Conservation (phyloP, 2,888 invertebrate species). For the Ommatoiulus sabulosus region DNA sequence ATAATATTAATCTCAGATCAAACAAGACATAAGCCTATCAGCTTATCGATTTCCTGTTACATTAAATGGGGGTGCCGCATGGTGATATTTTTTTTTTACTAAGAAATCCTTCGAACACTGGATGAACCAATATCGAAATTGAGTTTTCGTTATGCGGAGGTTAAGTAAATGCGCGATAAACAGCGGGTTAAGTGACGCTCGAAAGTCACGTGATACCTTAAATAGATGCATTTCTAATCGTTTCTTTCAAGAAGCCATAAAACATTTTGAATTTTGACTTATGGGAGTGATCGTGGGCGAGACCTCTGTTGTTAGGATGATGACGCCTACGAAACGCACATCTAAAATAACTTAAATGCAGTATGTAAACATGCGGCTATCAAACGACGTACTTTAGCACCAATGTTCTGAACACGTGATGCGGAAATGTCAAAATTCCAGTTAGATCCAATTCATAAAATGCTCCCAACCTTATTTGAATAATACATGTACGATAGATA, state of each 20-base stretch:
- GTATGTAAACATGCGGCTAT: too few species aligned
- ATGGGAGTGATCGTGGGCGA: too few species aligned
- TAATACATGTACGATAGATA: too few species aligned
- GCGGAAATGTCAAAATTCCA: too few species aligned
- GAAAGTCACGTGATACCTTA: not conserved
- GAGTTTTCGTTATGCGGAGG: not conserved
- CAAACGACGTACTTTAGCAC: too few species aligned
- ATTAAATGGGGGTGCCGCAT: not conserved
- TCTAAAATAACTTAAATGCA: too few species aligned
- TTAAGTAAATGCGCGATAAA: not conserved
- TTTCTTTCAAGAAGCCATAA: conserved; percentile 2
- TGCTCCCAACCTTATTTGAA: too few species aligned
- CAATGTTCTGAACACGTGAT: too few species aligned
- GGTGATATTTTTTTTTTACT: not conserved
- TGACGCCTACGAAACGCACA: not conserved
- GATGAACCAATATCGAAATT: not conserved
- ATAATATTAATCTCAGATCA: conserved; percentile 10
- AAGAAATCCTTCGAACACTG: not conserved
- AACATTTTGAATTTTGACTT: too few species aligned
- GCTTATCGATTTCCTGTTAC: conserved; percentile 9
- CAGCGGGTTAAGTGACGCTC: not conserved
- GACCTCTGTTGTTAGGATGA: not conserved
- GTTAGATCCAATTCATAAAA: too few species aligned
- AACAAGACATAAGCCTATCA: not conserved
- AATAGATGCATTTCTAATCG: not conserved